These are phyloP conservation scores for Dysidea cf. avara DNA, from an alignment of 37 sponge, comb jelly and placozoan genomes.

Conservation along the genomic window DNA sequence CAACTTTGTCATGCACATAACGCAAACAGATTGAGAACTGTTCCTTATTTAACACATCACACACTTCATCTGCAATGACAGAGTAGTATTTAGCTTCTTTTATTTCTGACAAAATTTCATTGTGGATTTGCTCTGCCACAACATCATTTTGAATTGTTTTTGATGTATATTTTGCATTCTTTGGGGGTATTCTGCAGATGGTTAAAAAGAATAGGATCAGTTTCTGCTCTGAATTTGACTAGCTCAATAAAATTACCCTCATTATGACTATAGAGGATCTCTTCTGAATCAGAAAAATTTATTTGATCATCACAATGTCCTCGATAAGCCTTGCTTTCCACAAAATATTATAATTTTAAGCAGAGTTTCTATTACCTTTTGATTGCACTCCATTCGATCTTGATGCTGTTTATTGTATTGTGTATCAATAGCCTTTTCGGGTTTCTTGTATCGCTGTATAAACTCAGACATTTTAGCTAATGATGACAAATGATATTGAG, in stretches of 20 bases:
- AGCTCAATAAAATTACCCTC: slow-evolving; percentile 63
- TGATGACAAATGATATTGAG: slow-evolving; percentile 27
- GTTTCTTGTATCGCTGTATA: slow-evolving; percentile 13
- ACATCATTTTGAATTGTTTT: slow-evolving; percentile 69
- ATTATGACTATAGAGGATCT: too few species aligned
- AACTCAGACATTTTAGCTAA: slow-evolving; percentile 41
- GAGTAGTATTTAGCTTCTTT: slow-evolving; percentile 45
- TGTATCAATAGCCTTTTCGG: slow-evolving; percentile 23
- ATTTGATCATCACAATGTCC: slow-evolving; percentile 64
- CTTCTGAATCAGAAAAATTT: slow-evolving; percentile 9
- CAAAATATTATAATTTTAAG: slow-evolving; percentile 53
- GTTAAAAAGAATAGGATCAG: slow-evolving; percentile 34
- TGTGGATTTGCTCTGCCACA: slow-evolving; percentile 16
- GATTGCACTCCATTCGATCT: slow-evolving; percentile 25
- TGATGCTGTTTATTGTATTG: slow-evolving; percentile 23
- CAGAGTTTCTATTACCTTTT: slow-evolving; percentile 49
- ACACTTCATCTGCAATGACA: slow-evolving; percentile 65
- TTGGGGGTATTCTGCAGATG: slow-evolving; percentile 44
- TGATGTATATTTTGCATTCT: slow-evolving; percentile 68
- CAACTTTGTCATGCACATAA: slow-evolving; percentile 11
- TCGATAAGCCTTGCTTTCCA: slow-evolving; percentile 67
- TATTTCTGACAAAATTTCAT: slow-evolving; percentile 16
- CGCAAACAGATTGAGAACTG: slow-evolving; percentile 43
- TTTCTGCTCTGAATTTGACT: slow-evolving; percentile 65
- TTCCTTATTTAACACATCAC: slow-evolving; percentile 53